Evolutionary conservation across 2,888 invertebrate genomes (phyloP).

Genomic region (Lingula anatina): DNA sequence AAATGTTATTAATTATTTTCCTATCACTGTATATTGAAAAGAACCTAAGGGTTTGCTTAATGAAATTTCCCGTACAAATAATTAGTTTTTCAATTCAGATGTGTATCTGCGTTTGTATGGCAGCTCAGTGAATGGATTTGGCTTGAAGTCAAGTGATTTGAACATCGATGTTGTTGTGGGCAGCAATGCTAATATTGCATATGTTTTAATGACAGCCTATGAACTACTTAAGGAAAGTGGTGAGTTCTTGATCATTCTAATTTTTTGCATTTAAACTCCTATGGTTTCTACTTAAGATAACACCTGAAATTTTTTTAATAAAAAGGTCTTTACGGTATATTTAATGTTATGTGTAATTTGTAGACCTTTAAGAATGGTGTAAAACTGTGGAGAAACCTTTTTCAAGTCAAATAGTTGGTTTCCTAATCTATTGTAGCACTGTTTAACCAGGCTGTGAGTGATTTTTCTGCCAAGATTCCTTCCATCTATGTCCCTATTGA

Average conservation of each 20-base stretch:
- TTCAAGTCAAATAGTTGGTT: background rate
- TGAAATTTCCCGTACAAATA: too few relatives aligned
- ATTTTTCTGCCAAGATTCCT: conserved; percentile 50
- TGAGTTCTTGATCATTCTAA: too few relatives aligned
- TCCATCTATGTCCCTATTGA: conserved; percentile 36
- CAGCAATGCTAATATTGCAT: conserved; percentile 14
- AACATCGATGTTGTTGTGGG: conserved; percentile 49
- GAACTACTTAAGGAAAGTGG: conserved; percentile 19
- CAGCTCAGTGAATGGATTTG: conserved; percentile 52
- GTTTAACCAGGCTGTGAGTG: conserved; percentile 39
- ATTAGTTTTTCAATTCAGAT: conserved; percentile 19
- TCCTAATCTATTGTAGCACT: conserved; percentile 17
- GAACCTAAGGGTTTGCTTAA: too few relatives aligned
- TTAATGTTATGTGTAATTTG: too few relatives aligned
- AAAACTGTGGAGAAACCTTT: background rate
- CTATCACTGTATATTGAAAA: too few relatives aligned
- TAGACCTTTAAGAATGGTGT: too few relatives aligned
- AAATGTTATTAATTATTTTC: too few relatives aligned
- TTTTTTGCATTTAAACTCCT: too few relatives aligned
- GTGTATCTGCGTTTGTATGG: conserved; percentile 49
- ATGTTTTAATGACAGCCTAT: conserved; percentile 17
- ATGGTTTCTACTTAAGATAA: too few relatives aligned
- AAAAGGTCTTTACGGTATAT: too few relatives aligned
- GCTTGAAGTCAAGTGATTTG: conserved; percentile 50
- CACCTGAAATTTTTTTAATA: too few relatives aligned